Evolutionary conservation across 2,888 invertebrate genomes (phyloP).

Genomic region (Macrostomum cliftonense): DNA sequence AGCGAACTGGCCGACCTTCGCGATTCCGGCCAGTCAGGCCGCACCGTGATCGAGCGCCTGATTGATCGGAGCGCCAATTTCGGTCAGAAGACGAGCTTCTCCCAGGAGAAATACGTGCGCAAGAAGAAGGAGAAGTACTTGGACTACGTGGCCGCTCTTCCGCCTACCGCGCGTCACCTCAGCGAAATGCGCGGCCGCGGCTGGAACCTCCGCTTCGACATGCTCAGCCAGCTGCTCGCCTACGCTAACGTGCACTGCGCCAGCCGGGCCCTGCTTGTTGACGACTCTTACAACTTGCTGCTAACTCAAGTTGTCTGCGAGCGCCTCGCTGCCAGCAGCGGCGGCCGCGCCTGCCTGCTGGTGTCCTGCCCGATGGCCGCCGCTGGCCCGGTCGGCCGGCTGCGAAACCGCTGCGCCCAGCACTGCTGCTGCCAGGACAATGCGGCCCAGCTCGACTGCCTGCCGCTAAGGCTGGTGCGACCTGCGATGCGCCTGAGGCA

Average conservation of each 20-base stretch:
- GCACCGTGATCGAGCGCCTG: slow-evolving; percentile 53
- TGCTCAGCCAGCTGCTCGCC: slow-evolving; percentile 66
- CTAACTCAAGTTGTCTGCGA: slow-evolving; percentile 29
- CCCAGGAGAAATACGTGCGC: slow-evolving; percentile 67
- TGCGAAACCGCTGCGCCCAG: too few relatives aligned
- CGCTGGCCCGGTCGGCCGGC: too few relatives aligned
- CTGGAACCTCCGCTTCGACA: slow-evolving; percentile 55
- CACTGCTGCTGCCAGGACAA: too few relatives aligned
- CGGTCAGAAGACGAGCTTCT: slow-evolving; percentile 63
- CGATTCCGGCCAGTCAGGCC: too few relatives aligned
- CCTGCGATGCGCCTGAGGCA: slow-evolving; percentile 1
- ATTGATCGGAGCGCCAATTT: slow-evolving; percentile 80
- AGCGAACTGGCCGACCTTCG: too few relatives aligned
- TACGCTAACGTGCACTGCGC: slow-evolving; percentile 57
- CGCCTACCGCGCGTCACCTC: slow-evolving; percentile 61
- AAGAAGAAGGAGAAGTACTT: slow-evolving; percentile 74
- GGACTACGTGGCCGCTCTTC: slow-evolving; percentile 42
- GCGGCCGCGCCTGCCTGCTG: too few relatives aligned
- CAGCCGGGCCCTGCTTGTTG: slow-evolving; percentile 50
- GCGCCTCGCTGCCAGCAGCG: too few relatives aligned
- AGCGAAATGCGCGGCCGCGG: slow-evolving; percentile 51
- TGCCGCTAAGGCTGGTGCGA: neutral
- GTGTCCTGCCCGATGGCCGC: too few relatives aligned
- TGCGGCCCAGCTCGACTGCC: neutral
- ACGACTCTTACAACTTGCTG: slow-evolving; percentile 65